A percentile compares a stretch with the other conserved stretches of the same genome.
Conservation (phyloP, 2,888 invertebrate genomes). For the Melinopterus prodromus region DNA sequence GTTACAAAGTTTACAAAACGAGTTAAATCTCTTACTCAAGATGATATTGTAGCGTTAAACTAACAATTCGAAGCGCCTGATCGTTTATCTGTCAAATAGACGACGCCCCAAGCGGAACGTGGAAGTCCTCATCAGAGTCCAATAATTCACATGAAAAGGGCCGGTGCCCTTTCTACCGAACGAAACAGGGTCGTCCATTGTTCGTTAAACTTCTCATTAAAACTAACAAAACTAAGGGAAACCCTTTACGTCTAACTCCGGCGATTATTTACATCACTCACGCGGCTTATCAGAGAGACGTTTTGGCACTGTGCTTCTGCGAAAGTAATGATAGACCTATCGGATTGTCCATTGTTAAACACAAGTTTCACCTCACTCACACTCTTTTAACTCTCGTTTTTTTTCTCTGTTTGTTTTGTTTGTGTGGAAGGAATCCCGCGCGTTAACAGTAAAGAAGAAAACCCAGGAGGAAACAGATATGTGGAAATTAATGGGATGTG, state of each 20-base stretch:
- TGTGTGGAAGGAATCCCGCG: slow-evolving; percentile 17
- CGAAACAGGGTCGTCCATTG: slow-evolving; percentile 13
- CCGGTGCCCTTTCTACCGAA: slow-evolving; percentile 4
- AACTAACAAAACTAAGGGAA: slow-evolving; percentile 19
- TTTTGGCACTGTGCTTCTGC: slow-evolving; percentile 4
- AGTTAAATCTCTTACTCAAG: not conserved
- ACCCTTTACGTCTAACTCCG: not conserved
- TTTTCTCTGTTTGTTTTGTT: slow-evolving; percentile 20
- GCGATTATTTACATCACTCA: not conserved
- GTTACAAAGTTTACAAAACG: too few relatives aligned
- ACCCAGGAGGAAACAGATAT: slow-evolving; percentile 21
- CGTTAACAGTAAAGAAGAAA: slow-evolving; percentile 12
- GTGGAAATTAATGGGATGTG: not conserved
- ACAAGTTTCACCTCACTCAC: slow-evolving; percentile 13
- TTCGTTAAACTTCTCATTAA: slow-evolving; percentile 20
- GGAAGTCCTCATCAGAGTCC: slow-evolving; percentile 4
- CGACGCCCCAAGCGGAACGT: not conserved
- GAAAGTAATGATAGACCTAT: not conserved
- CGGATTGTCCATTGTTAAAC: slow-evolving; percentile 4
- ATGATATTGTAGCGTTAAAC: not conserved
- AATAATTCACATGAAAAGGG: slow-evolving; percentile 4
- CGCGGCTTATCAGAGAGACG: not conserved
- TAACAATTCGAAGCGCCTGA: not conserved
- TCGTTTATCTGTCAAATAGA: not conserved
- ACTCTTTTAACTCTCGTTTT: slow-evolving; percentile 13